phyloP scores from a whole-genome alignment of 2,888 invertebrate genomes.

The Ichneumoninae sp. region DNA sequence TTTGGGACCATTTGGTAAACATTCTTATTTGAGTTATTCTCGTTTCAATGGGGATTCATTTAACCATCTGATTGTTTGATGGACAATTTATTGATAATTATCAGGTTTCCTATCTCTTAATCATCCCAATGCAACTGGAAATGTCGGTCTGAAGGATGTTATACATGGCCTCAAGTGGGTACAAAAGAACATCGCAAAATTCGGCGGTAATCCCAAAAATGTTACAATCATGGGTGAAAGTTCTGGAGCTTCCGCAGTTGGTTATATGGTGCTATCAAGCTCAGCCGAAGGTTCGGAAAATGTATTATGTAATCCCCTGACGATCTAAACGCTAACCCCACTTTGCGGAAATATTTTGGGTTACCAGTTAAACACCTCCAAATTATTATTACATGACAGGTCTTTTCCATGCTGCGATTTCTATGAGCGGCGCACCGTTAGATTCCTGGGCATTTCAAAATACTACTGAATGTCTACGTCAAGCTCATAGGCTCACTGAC shows the following conservation, averaged over 20 bases:
- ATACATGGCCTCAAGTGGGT: slow-evolving; percentile 2
- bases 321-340: too few relatives aligned
- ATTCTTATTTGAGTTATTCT: neutral
- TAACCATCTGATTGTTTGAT: neutral
- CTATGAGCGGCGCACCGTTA: too few relatives aligned
- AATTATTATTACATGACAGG: neutral
- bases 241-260: neutral
- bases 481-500: slow-evolving; percentile 81
- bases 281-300: neutral
- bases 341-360: neutral
- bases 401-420: too few relatives aligned
- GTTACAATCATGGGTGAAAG: neutral
- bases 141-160: neutral
- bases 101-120: neutral
- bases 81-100: neutral
- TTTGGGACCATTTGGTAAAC: slow-evolving; percentile 70
- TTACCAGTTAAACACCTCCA: neutral
- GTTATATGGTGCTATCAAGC: neutral
- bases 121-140: neutral
- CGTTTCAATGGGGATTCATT: neutral
- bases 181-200: neutral
- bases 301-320: neutral
- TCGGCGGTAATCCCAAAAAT: slow-evolving; percentile 2
- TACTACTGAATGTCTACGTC: slow-evolving; percentile 59
- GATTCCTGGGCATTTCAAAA: slow-evolving; percentile 84